These are phyloP conservation scores for Neodiprion fabricii DNA, from an alignment of 1,140 invertebrate species.

Conservation along the genomic window DNA sequence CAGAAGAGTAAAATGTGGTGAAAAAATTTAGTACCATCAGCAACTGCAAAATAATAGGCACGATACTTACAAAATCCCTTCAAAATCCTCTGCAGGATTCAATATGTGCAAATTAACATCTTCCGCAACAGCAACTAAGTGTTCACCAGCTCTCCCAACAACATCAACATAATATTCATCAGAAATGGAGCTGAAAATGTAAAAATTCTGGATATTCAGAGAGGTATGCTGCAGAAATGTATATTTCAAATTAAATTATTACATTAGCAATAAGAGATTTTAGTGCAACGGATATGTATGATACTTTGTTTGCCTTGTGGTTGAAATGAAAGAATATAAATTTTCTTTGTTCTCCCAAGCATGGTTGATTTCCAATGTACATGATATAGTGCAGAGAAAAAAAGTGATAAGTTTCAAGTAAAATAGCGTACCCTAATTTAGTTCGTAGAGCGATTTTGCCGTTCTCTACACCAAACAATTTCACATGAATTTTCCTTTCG, in stretches of 20 bases:
- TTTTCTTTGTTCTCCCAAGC: slow-evolving; percentile 22
- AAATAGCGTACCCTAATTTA: slow-evolving; percentile 20
- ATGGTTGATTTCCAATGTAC: too few species aligned
- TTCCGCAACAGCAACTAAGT: slow-evolving; percentile 50
- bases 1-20: slow-evolving; percentile 25
- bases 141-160: slow-evolving; percentile 53
- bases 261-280: too few species aligned
- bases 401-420: too few species aligned
- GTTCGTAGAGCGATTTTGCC: slow-evolving; percentile 35
- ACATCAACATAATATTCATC: slow-evolving; percentile 51
- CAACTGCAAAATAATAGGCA: background rate
- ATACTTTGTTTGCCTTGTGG: too few species aligned
- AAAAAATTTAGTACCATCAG: background rate
- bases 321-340: slow-evolving; percentile 3
- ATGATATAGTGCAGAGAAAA: too few species aligned
- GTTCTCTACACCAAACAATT: slow-evolving; percentile 47
- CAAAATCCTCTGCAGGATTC: slow-evolving; percentile 34
- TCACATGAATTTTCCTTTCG: slow-evolving; percentile 40
- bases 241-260: too few species aligned
- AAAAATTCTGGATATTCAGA: background rate
- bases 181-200: slow-evolving; percentile 31
- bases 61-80: slow-evolving; percentile 5
- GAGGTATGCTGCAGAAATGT: too few species aligned
- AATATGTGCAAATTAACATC: slow-evolving; percentile 46
- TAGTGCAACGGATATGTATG: too few species aligned